Base-by-base conservation (phyloP, 2,888 invertebrate species). In the Eilema sororculum region DNA sequence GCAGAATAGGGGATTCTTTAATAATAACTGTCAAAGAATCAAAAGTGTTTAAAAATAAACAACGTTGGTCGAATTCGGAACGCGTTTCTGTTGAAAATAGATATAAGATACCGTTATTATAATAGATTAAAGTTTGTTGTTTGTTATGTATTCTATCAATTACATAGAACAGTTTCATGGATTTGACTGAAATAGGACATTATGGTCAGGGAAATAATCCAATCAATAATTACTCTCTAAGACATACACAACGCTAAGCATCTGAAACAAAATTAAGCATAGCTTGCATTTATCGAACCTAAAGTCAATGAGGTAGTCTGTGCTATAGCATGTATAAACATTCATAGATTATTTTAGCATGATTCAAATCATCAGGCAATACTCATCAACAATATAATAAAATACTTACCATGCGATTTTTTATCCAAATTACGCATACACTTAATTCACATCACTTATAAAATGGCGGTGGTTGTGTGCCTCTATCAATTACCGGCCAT, bases 401-500 rank as follows among this genome's bases (percentile, higher is more conserved):
- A 25, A 33, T 58, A 65, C 20, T 57, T 37, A 20, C 52, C 5
- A 52, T 58, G 20, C 41, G 16, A 41, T 37, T 33, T 25, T 59
- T 61, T 59, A 46, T 67, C 8, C 46, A 41, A 60, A 60, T 67
- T 59, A 41, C 13, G 37, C 58, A 25, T 59, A 59, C 13, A 60
- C 33, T 24, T 46, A 3, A 25, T 59, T 67, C 46, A 41, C 66
- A 46, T 57, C 57, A 28, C 22, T n/a, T 46, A 28, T 52, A 69
- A 46, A 69, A 59, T 65, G 59, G 24, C 20, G 25, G 24, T 24
- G 24, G 24, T 59, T 22, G 59, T 67, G 24, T 33, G 70, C 76
- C 73, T 75, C 81, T 76, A 76, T 81, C 74, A 81, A 81, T 83
- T 83, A 81, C 70, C 68, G 63, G 72, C 69, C 69, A 59, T 59